Conservation (phyloP, 2,888 invertebrate species). For the Ectemnius continuus region DNA sequence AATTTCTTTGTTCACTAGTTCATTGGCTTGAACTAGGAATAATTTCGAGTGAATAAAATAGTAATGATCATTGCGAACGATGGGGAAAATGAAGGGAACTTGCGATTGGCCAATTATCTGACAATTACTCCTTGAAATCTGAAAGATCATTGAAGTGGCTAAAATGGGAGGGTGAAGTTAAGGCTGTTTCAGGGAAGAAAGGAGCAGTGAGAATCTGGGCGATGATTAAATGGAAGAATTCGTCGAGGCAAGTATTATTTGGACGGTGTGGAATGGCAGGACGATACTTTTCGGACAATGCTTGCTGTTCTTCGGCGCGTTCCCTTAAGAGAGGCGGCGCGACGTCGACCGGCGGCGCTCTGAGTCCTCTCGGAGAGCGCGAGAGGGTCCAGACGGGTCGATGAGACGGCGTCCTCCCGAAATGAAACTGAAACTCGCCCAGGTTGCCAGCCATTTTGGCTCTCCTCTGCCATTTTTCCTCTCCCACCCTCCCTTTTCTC, state of each 20-base stretch:
- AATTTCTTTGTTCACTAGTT: background rate
- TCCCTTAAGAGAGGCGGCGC: slow-evolving; percentile 8
- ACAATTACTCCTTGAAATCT: no score
- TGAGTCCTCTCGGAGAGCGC: slow-evolving; percentile 19
- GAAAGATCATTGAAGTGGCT: no score
- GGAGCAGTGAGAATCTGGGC: no score
- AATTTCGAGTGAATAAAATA: background rate
- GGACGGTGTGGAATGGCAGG: background rate
- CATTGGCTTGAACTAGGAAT: no score
- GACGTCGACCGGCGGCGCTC: slow-evolving; percentile 18
- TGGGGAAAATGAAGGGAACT: background rate
- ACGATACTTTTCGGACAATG: slow-evolving; percentile 14
- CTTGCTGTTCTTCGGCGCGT: slow-evolving; percentile 9
- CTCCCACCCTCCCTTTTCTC: slow-evolving; percentile 17
- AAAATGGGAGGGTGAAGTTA: no score
- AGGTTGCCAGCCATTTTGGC: slow-evolving; percentile 37
- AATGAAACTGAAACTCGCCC: slow-evolving; percentile 48
- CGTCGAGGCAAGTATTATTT: background rate
- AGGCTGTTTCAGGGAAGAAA: no score
- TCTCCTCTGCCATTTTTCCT: slow-evolving; percentile 18
- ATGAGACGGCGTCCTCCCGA: slow-evolving; percentile 40
- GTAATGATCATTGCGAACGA: background rate
- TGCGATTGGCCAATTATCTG: background rate
- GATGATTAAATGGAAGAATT: background rate
- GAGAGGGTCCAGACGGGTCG: slow-evolving; percentile 44